Evolutionary conservation across 1,140 invertebrate species (phyloP), one percentile per base, ranked within the genome.

Genomic region (Eupeodes corollae): DNA sequence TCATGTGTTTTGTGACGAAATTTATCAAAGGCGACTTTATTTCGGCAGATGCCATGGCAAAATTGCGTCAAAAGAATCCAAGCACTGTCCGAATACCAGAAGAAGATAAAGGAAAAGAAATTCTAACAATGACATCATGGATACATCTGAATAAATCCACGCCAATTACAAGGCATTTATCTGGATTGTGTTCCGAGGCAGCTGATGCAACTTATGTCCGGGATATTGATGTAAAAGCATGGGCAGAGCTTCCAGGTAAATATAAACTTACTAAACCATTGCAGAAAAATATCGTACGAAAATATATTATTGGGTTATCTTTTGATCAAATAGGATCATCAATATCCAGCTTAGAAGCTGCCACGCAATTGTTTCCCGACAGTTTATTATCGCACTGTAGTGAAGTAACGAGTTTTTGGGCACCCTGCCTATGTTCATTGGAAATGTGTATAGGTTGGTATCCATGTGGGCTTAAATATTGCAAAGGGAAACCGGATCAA

Each of bases 1-100:
- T 88, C 1, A 78, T 95, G 66, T 96, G 92, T 68, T 96, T 95
- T 69, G 79, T 94, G 1, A 86, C 84, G 52, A 85, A 90, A 62
- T 86, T 92, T 60, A 82, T 82, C 46, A 90, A 90, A 70, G 83
- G 89, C 57, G 88, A 93, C 56, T 95, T 95, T 63, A 95, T 96
- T 61, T 90, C 91, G 1, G 86, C 91, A 13, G 92, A 95, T 72
- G 91, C 91, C 14, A 95, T 97, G 88, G 85, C 90, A n/a, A 95
- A 95, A 71, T 70, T 96, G n/a, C 75, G 91, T 70, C 91, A 95
- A 75, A 88, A 88, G 82, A 88, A 88, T 66, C 84, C 85, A 19
- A 80, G 82, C 46, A 84, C 86, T 18, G 78, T 89, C 14, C 71
- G 91, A 37, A 80, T 82, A 1, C 88, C 92, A 1, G 92, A 96